Evolutionary conservation across 2,113 vertebrate genomes (phyloP).

Genomic region (Bos javanicus): DNA sequence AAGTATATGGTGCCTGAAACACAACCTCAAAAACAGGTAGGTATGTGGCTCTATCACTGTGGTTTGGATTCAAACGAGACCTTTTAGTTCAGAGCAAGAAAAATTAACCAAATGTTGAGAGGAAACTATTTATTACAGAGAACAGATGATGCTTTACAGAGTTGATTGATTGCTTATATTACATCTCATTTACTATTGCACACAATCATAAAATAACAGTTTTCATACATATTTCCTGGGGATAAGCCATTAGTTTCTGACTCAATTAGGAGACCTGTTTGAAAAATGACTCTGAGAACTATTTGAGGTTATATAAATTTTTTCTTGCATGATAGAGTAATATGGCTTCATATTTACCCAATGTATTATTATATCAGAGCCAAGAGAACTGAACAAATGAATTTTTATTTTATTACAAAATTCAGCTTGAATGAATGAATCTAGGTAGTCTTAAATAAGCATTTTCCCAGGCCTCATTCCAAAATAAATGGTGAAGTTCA

Average conservation of each 20-base stretch:
- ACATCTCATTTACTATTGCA: background rate
- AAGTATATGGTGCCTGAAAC: background rate
- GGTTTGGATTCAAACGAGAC: background rate
- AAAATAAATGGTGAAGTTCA: background rate
- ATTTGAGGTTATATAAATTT: background rate
- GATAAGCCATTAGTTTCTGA: background rate
- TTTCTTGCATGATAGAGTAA: background rate
- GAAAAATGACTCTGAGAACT: background rate
- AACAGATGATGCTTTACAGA: background rate
- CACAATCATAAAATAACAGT: background rate
- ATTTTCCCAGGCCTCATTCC: background rate
- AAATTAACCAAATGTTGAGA: background rate
- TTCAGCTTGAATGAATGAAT: background rate
- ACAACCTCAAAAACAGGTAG: background rate
- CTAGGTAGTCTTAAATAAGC: background rate
- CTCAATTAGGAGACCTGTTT: background rate
- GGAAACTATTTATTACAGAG: background rate
- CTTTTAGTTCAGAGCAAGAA: background rate
- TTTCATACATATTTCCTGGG: background rate
- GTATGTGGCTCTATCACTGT: background rate
- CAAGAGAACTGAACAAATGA: background rate
- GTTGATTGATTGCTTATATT: background rate
- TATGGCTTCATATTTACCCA: slow-evolving; percentile 1
- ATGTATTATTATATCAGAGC: background rate
- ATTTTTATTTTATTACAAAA: background rate